Percentiles rank a stretch among this genome's conserved stretches.
Conservation (phyloP, 1,140 invertebrate species). For the Ruditapes philippinarum region DNA sequence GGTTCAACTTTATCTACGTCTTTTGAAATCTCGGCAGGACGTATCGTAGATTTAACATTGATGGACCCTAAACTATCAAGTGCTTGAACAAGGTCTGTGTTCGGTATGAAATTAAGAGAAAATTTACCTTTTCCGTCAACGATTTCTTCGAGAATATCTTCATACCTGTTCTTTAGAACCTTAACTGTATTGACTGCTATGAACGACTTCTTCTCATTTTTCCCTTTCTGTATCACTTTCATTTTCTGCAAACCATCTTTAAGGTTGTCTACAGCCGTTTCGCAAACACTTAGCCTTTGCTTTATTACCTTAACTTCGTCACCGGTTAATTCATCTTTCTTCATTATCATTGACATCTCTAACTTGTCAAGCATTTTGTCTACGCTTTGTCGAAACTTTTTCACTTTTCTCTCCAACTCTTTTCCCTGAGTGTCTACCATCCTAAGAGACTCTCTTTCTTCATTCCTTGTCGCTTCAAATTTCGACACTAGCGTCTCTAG, state of each 20-base stretch:
- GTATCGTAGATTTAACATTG: slow-evolving; percentile 54
- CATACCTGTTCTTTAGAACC: slow-evolving; percentile 10
- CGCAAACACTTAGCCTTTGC: slow-evolving; percentile 43
- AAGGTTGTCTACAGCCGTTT: slow-evolving; percentile 36
- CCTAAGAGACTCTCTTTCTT: slow-evolving; percentile 27
- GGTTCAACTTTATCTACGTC: background rate
- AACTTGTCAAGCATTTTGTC: slow-evolving; percentile 56
- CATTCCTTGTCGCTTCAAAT: slow-evolving; percentile 32
- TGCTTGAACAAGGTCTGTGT: slow-evolving; percentile 10
- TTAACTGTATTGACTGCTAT: slow-evolving; percentile 13
- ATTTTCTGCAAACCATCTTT: slow-evolving; percentile 46
- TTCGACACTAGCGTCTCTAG: slow-evolving; percentile 10
- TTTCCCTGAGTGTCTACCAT: slow-evolving; percentile 28
- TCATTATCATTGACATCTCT: slow-evolving; percentile 38
- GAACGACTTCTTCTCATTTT: slow-evolving; percentile 35
- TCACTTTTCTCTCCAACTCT: slow-evolving; percentile 47
- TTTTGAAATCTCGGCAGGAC: slow-evolving; percentile 24
- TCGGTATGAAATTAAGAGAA: slow-evolving; percentile 50
- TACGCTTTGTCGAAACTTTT: slow-evolving; percentile 51
- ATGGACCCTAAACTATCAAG: slow-evolving; percentile 58
- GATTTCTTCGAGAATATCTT: slow-evolving; percentile 36
- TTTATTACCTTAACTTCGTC: slow-evolving; percentile 45
- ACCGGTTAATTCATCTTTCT: slow-evolving; percentile 46
- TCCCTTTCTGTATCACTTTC: background rate
- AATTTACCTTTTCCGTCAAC: slow-evolving; percentile 42